A percentile compares a stretch with the other conserved stretches of the same genome.
Conservation (phyloP, 2,113 vertebrate genomes). For the Ammodytes dubius region DNA sequence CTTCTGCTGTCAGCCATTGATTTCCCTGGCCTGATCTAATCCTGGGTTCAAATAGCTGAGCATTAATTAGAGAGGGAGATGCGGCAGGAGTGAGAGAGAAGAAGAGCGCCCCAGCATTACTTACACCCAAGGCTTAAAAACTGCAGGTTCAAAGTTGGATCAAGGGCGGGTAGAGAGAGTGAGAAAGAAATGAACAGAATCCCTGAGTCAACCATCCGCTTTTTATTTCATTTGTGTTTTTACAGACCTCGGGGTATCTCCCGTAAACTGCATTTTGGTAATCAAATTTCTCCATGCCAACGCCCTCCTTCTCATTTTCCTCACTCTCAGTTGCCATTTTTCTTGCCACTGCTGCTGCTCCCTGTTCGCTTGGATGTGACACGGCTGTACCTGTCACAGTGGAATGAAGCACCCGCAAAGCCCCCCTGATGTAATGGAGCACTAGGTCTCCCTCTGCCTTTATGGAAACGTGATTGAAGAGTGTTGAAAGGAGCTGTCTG, state of each 20-base stretch:
- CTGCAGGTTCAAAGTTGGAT: constrained; percentile 62
- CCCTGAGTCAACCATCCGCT: constrained; percentile 43
- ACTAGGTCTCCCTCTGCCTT: constrained; percentile 62
- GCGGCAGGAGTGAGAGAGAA: constrained; percentile 41
- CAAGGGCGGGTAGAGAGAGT: constrained; percentile 23
- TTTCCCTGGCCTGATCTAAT: constrained; percentile 79
- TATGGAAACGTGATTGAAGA: constrained; percentile 76
- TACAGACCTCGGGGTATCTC: constrained; percentile 35
- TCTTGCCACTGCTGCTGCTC: constrained; percentile 24
- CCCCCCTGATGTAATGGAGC: constrained; percentile 48
- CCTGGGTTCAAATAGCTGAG: constrained; percentile 71
- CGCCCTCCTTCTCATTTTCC: constrained; percentile 37
- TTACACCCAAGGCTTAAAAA: constrained; percentile 52
- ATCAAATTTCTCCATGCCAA: constrained; percentile 44
- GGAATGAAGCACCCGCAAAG: constrained; percentile 50
- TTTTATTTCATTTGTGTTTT: constrained; percentile 50
- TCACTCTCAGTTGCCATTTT: constrained; percentile 19
- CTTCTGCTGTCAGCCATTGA: constrained; percentile 71
- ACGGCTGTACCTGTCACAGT: constrained; percentile 60
- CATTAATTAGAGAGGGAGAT: constrained; percentile 78
- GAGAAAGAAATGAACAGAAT: constrained; percentile 27
- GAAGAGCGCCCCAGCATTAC: constrained; percentile 29
- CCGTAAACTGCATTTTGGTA: constrained; percentile 52
- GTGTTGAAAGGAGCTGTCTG: constrained; percentile 76
- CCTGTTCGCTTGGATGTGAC: constrained; percentile 55